Base-by-base conservation (phyloP, 2,888 invertebrate species). In the Macroteleia sp. region DNA sequence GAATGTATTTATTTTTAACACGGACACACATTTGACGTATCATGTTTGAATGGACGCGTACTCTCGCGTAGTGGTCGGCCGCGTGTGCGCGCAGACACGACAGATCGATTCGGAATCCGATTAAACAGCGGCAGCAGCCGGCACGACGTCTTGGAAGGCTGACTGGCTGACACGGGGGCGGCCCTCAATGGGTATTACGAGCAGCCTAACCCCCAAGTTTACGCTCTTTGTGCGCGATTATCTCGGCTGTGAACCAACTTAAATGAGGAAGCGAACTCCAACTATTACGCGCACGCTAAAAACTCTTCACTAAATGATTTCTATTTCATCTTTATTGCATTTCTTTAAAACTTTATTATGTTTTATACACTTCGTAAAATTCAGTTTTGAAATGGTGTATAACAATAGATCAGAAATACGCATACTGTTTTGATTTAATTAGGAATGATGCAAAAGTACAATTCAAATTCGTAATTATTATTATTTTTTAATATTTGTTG, bases 101-200 rank as follows among this genome's bases (percentile, higher is more conserved):
- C 71, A 62, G 62, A 71, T 71, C 71, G 71, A 73, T 73, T 73
- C 17, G 56, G 50, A 73, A 73, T 73, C 71, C 71, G 71, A 71
- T 71, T 62, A 71, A 73, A 50, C 64, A 57, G 50, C 56, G 32
- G 50, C 73, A 73, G 64, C 64, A 64, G 64, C 66, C 59, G 48
- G 10, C 66, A 57, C 59, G 64, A 64, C 56, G 71, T 74, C 67
- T 74, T 66, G 57, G 20, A 67, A 61, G 66, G 42, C 52, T 36
- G 44, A 54, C 59, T 56, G 71, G 28, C 62, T 73, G 71, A 73
- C 73, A 39, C 74, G 66, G 52, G 64, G 74, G 30, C 52, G 61
- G 41, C 59, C 61, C 67, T 54, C 54, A 54, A 66, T 67, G 59
- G 54, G 59, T 67, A 61, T 54, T 67, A 67, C 67, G 48, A 41